Percentiles rank a stretch among this genome's conserved stretches.
These are phyloP conservation scores for Champsocephalus gunnari DNA, from an alignment of 2,797 vertebrate genomes.

Conservation along the genomic window DNA sequence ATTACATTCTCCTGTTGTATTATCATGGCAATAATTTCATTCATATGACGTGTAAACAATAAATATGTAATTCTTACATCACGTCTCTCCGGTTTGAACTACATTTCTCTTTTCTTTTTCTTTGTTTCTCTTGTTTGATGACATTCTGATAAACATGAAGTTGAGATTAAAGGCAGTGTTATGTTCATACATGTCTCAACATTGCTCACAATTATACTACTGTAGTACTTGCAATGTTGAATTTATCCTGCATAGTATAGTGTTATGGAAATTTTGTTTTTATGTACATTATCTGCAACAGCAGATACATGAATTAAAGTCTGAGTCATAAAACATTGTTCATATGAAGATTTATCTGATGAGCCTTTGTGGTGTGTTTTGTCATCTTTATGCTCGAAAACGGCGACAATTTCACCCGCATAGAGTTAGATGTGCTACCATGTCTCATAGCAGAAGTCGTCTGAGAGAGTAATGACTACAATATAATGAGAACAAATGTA, in stretches of 20 bases:
- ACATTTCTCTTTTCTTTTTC: background rate
- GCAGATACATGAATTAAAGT: conserved; percentile 8
- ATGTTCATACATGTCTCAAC: background rate
- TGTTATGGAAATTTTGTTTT: background rate
- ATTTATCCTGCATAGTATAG: background rate
- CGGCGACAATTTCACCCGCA: background rate
- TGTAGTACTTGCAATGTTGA: background rate
- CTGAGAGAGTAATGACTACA: conserved; percentile 40
- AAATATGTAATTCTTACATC: too few species aligned
- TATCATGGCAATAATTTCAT: too few species aligned
- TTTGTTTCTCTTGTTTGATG: background rate
- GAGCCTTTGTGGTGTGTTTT: background rate
- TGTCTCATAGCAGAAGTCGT: conserved; percentile 22
- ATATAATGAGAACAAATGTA: conserved; percentile 38
- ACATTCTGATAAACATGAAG: background rate
- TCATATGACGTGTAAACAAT: too few species aligned
- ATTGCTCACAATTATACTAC: conserved; percentile 4
- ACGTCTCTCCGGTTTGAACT: background rate
- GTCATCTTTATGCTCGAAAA: conserved; percentile 17
- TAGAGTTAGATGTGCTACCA: conserved; percentile 8
- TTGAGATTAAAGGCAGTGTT: conserved; percentile 8
- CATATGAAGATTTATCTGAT: background rate
- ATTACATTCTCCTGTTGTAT: too few species aligned
- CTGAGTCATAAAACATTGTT: conserved; percentile 9
- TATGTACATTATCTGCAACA: conserved; percentile 1